Conservation (phyloP, 2,797 vertebrate genomes). For the Gymnoscopelus microlampas region DNA sequence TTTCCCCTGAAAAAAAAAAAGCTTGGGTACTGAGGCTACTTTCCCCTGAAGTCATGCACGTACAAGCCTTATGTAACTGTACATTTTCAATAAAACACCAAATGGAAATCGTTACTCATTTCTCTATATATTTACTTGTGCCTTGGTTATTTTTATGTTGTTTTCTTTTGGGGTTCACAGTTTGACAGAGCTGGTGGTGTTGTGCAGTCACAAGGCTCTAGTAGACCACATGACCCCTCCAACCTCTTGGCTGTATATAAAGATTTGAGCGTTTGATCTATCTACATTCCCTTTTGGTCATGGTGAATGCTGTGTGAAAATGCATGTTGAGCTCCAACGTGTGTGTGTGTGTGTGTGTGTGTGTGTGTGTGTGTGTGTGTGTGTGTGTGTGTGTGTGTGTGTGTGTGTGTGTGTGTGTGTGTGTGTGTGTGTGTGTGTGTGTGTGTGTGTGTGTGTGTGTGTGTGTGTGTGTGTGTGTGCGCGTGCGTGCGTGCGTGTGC, state of each 20-base stretch:
- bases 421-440: conserved; percentile 40
- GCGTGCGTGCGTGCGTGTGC: no score
- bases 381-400: conserved; percentile 35
- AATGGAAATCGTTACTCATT: conserved; percentile 60
- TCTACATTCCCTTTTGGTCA: conserved; percentile 48
- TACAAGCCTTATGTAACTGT: conserved; percentile 33
- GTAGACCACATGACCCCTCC: conserved; percentile 26
- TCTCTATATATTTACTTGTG: conserved; percentile 47
- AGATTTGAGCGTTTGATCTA: conserved; percentile 51
- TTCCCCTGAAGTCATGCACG: conserved; percentile 46
- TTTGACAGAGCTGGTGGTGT: not conserved
- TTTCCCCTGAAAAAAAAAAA: conserved; percentile 4
- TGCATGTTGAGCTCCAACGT: conserved; percentile 55
- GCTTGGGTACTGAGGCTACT: not conserved
- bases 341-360: conserved; percentile 39
- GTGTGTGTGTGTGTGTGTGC: not conserved
- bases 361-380: conserved; percentile 47
- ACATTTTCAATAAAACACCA: conserved; percentile 47
- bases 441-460: conserved; percentile 3
- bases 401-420: conserved; percentile 46
- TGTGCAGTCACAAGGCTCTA: conserved; percentile 36
- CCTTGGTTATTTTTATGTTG: not conserved
- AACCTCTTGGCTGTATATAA: conserved; percentile 39
- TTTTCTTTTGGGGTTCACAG: not conserved
- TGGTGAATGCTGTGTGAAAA: conserved; percentile 70